Conservation (phyloP, 2,113 vertebrate genomes). For the Paradoxurus hermaphroditus region DNA sequence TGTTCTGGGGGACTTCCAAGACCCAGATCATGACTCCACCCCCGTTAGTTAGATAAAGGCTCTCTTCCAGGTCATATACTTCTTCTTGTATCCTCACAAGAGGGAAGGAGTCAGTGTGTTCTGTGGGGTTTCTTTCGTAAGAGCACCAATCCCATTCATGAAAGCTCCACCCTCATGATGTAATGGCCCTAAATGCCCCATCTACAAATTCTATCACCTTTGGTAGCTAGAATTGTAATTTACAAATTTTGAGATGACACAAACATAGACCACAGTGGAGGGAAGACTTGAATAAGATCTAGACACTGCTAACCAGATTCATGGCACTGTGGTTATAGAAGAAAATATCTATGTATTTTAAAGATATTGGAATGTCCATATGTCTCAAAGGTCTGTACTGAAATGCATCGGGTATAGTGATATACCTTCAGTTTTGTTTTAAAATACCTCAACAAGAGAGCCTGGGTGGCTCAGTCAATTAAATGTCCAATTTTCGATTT, state of each 20-base stretch:
- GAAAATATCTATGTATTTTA: not conserved
- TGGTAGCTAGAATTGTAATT: not conserved
- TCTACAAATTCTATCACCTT: not conserved
- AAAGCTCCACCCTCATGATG: not conserved
- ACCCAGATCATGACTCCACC: not conserved
- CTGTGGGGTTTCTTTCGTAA: not conserved
- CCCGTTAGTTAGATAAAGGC: not conserved
- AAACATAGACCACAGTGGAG: not conserved
- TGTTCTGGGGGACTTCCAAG: not conserved
- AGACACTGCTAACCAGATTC: not conserved
- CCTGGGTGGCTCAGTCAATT: too few species aligned
- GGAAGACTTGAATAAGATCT: not conserved
- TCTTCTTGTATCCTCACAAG: not conserved
- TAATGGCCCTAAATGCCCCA: not conserved
- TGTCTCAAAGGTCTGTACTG: not conserved
- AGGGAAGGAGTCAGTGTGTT: not conserved
- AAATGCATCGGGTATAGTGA: not conserved
- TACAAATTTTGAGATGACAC: not conserved
- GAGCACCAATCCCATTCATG: not conserved
- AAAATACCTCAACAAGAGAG: not conserved
- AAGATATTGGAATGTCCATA: not conserved
- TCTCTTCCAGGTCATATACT: not conserved
- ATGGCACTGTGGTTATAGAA: not conserved
- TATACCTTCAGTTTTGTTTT: not conserved
- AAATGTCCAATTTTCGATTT: too few species aligned